Evolutionary conservation across 2,113 vertebrate species (phyloP).

Genomic region (Elanoides forficatus): DNA sequence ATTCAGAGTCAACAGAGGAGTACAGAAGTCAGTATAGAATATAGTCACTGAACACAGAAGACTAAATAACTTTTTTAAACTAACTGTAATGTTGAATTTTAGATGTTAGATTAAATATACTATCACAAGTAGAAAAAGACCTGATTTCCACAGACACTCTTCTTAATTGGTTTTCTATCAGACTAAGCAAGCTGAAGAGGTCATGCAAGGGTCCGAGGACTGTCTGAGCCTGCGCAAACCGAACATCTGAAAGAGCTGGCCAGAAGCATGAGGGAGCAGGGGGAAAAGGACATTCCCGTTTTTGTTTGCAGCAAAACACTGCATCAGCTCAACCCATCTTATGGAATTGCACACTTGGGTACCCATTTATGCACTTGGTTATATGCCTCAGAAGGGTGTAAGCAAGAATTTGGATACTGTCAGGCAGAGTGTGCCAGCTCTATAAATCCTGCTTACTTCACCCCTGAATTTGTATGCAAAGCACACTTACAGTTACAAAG

Average conservation of each 20-base stretch:
- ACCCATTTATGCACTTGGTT: neutral
- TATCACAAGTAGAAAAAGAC: neutral
- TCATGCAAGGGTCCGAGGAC: neutral
- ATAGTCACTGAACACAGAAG: neutral
- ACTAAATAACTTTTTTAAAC: neutral
- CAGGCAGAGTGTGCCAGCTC: neutral
- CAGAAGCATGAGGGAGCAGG: neutral
- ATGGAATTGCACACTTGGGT: neutral
- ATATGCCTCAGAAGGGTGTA: neutral
- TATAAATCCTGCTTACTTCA: neutral
- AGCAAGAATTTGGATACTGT: neutral
- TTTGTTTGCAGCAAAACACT: neutral
- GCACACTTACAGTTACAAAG: neutral
- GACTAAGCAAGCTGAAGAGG: neutral
- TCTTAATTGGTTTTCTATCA: neutral
- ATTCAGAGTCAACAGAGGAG: neutral
- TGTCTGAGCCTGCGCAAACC: neutral
- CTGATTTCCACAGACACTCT: neutral
- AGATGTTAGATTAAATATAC: neutral
- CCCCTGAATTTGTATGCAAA: neutral
- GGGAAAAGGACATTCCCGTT: neutral
- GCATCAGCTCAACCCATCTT: neutral
- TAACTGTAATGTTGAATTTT: neutral
- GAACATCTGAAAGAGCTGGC: neutral
- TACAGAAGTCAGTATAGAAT: neutral